These are phyloP conservation scores for Trachythela sp. DNA, from an alignment of 64 coral and sea anemone genomes.

Conservation along the genomic window DNA sequence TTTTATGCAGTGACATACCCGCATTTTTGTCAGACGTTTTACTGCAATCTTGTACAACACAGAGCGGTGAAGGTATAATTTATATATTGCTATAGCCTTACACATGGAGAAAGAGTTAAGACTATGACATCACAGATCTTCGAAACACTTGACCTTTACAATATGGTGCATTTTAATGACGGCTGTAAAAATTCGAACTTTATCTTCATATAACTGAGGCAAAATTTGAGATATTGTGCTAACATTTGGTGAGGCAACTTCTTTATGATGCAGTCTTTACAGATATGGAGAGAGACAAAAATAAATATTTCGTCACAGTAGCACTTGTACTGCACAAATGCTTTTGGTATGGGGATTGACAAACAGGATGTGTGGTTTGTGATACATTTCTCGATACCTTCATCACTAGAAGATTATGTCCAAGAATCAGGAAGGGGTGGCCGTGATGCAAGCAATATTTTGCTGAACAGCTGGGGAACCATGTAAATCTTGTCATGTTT, in stretches of 20 bases:
- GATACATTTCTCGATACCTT: too few species aligned
- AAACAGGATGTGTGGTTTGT: too few species aligned
- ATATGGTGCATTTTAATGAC: neutral
- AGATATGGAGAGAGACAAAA: neutral
- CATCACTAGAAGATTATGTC: too few species aligned
- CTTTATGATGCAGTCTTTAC: neutral
- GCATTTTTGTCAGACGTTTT: neutral
- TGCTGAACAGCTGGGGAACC: too few species aligned
- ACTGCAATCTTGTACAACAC: slow-evolving; percentile 34
- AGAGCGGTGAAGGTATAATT: slow-evolving; percentile 3
- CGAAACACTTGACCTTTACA: neutral
- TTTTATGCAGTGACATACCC: too few species aligned
- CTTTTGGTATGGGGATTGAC: too few species aligned
- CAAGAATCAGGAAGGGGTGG: too few species aligned
- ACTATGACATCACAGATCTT: slow-evolving; percentile 9
- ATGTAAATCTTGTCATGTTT: too few species aligned
- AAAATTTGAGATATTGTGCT: neutral
- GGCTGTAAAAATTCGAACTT: neutral
- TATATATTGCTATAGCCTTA: neutral
- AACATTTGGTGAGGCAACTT: neutral
- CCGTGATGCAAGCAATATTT: too few species aligned
- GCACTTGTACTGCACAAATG: too few species aligned
- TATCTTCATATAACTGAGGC: too few species aligned
- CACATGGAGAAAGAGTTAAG: neutral
- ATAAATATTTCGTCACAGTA: neutral